Base-by-base conservation (phyloP, 2,888 invertebrate genomes). In the Leptinotarsa tumamoca region DNA sequence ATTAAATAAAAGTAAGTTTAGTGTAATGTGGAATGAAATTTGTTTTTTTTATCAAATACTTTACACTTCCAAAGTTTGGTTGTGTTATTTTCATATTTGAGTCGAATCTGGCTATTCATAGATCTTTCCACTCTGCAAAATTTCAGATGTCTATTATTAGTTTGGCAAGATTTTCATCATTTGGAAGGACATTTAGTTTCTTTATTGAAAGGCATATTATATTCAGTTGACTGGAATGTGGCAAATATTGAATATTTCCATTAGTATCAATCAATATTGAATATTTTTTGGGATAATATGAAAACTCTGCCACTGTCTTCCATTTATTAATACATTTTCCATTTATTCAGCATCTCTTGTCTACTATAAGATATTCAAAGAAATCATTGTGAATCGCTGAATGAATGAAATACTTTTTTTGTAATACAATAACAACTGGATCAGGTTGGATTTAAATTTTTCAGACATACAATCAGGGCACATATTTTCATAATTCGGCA, bases 11-110 rank as follows among this genome's bases (percentile, higher is more conserved):
- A 21, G 58, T 58, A 58, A 58, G 58, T 58, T 58, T 23, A 58
- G 58, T 58, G 43, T 21, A 23, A 23, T 23, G 23, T 58, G 58
- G 58, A 58, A 58, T 58, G 58, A 58, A 58, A 58, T 58, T 23
- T 23, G 58, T 23, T 58, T 58, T 27, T 58, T 58, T 18, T 23
- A 23, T 23, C 13, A 18, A 21, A 21, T 14, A 21, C 14, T 10
- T 58, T 15, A 23, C 14, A 58, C 21, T 7, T 58, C 15, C 21
- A 3, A 58, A 23, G 21, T 21, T 58, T 21, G n/a, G 58, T 23
- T 23, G 23, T 23, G 23, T 17, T 51, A 58, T 21, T 18, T 58
- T 10, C 58, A 58, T 23, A 58, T 58, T 27, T 14, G 0, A 15
- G 13, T 15, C 14, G 58, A 58, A 58, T 58, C 13, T 23, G 21